Evolutionary conservation across 2,888 invertebrate species (phyloP), one percentile per base, ranked within the genome.

Genomic region (Andricus curvator): DNA sequence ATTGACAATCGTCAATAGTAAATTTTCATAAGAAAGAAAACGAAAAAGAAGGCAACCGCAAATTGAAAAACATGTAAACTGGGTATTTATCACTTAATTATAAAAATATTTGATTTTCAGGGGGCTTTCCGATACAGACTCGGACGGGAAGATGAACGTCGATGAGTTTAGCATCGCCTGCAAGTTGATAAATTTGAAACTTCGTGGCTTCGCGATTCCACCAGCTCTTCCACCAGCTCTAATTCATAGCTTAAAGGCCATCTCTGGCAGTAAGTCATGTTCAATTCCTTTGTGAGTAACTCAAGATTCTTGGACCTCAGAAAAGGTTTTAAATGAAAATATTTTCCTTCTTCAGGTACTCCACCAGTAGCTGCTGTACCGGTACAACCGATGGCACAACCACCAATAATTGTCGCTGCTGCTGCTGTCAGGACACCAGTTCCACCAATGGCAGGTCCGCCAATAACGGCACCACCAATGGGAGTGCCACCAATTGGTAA

Each of bases 91-190:
- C 8, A 37, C 11, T 13, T 44, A 15, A 13, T 20, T n/a, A 56
- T 74, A 13, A 77, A 48, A 56, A 44, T 51, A 15, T 44, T 79
- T 80, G 20, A 67, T 81, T 88, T 92, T 89, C 93, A 95, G 98
- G 98, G 95, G 95, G 17, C 93, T 99, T 70, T 98, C 99, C 0
- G 99, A 99, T 93, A 97, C 98, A 68, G 98, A 99, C 93, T 96
- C 97, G 22, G 99, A 99, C 94, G 99, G 99, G 0, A 98, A 98
- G 93, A 96, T 99, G 95, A 97, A 99, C 90, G 95, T 98, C 78
- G 96, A 97, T 89, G 99, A 99, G 93, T 99, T 99, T 93, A 98
- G 98, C 86, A 98, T 99, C 88, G 99, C 99, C 76, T 99, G 99
- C 94, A 99, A 99, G 94, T 94, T 99, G 81, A 98, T 99, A 80